Evolutionary conservation across 2,888 invertebrate genomes (phyloP), one percentile per base, ranked within the genome.

Genomic region (Drosophila formosana): DNA sequence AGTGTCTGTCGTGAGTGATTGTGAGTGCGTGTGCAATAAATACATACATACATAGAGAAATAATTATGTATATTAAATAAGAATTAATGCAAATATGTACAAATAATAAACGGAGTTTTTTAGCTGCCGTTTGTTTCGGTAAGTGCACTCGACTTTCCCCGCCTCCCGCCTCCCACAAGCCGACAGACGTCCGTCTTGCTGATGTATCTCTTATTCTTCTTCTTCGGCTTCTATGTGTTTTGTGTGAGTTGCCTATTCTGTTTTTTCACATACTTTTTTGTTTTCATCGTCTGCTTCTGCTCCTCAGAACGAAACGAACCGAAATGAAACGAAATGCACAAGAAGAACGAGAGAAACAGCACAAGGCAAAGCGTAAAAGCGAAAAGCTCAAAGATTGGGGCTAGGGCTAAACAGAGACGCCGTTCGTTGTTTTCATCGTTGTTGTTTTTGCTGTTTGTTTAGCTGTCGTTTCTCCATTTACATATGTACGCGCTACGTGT

Each of bases 261-360:
- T 71, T 77, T 78, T 68, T 82, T 79, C 63, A 63, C 74, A 72
- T 82, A 72, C 76, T 79, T 85, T 83, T 83, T 88, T 83, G 83
- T 83, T 83, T 83, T 83, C 83, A 88, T 83, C 83, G 86, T 85
- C 86, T 83, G 82, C 56, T 78, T 78, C 79, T 72, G 67, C 68
- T 66, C 55, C 68, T 55, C 47, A 37, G 30, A 55, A 39, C 37
- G 51, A 56, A 58, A 37, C 52, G 28, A 28, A 49, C 30, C 13
- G 51, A 57, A 57, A 43, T 23, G 57, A 41, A 66, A 43, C 23
- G 67, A 66, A 66, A 55, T 55, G 62, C 55, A 58, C 52, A 56
- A 56, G 60, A 75, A 56, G 43, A 73, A 73, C 47, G 61, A 64
- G 39, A 65, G 56, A 66, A 66, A 57, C 62, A 70, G 63, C 52